phyloP scores from a whole-genome alignment of 2,888 invertebrate genomes.

The Matsumyia berberina region DNA sequence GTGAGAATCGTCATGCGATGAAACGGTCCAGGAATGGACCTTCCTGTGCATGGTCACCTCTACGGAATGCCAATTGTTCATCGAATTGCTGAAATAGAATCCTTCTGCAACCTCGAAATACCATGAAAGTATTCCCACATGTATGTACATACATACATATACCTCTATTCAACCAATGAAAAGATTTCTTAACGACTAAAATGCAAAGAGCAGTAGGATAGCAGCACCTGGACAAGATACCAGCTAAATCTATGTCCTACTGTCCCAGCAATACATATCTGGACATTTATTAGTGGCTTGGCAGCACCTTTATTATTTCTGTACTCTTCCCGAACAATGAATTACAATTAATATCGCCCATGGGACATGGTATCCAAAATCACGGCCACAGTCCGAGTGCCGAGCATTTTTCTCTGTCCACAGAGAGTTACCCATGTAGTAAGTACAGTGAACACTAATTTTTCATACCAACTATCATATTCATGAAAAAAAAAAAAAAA shows the following conservation, averaged over 20 bases:
- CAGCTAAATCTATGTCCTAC: slow-evolving; percentile 21
- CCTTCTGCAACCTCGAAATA: no score
- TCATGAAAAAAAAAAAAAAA: slow-evolving; percentile 57
- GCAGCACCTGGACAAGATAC: slow-evolving; percentile 4
- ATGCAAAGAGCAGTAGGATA: no score
- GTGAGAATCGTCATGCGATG: no score
- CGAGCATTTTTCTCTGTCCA: background rate
- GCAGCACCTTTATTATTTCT: slow-evolving; percentile 36
- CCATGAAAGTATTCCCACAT: no score
- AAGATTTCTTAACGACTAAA: no score
- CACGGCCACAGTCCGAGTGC: slow-evolving; percentile 18
- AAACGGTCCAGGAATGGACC: no score
- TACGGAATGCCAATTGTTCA: no score
- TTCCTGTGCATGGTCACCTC: no score
- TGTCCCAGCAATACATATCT: slow-evolving; percentile 17
- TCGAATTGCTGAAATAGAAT: no score
- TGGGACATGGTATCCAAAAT: slow-evolving; percentile 45
- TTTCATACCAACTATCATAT: slow-evolving; percentile 33
- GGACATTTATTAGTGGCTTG: slow-evolving; percentile 50
- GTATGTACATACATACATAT: no score
- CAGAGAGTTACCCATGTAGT: background rate
- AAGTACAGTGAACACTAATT: slow-evolving; percentile 11
- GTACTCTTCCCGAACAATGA: slow-evolving; percentile 22
- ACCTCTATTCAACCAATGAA: no score
- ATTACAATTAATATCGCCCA: slow-evolving; percentile 54